Percentiles rank a stretch among this genome's conserved stretches.
phyloP scores from a whole-genome alignment of 2,113 vertebrate genomes.

The Urocitellus parryii region DNA sequence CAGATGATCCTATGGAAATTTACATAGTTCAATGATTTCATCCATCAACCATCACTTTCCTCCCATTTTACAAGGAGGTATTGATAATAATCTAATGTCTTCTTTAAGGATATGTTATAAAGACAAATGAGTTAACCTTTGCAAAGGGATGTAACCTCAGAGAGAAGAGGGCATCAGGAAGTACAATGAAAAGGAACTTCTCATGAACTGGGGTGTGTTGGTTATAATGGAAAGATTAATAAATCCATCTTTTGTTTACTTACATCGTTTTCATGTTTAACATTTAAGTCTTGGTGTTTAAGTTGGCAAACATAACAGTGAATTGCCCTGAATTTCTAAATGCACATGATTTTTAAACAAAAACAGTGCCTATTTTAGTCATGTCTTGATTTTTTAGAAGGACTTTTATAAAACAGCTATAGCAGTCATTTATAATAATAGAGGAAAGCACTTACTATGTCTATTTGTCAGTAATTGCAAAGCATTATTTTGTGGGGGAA shows the following conservation, averaged over 20 bases:
- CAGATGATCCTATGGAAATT: constrained; percentile 29
- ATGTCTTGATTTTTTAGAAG: constrained; percentile 58
- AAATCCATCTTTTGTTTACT: constrained; percentile 59
- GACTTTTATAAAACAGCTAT: constrained; percentile 12
- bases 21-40: constrained; percentile 17
- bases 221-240: constrained; percentile 54
- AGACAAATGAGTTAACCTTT: constrained; percentile 66
- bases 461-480: constrained; percentile 62
- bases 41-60: constrained; percentile 1
- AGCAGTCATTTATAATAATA: constrained; percentile 35
- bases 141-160: constrained; percentile 40
- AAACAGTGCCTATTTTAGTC: constrained; percentile 17
- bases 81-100: constrained; percentile 22
- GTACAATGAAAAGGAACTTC: constrained; percentile 34
- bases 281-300: constrained; percentile 53
- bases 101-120: constrained; percentile 52
- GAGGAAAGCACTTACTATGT: constrained; percentile 26
- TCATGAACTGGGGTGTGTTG: constrained; percentile 40
- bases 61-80: constrained; percentile 27
- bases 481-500: constrained; percentile 3
- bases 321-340: constrained; percentile 33
- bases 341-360: constrained; percentile 33
- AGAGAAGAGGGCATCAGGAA: constrained; percentile 43
- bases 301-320: constrained; percentile 23
- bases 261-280: constrained; percentile 48